phyloP scores from a whole-genome alignment of 2,113 vertebrate species.

The Tichodroma muraria region DNA sequence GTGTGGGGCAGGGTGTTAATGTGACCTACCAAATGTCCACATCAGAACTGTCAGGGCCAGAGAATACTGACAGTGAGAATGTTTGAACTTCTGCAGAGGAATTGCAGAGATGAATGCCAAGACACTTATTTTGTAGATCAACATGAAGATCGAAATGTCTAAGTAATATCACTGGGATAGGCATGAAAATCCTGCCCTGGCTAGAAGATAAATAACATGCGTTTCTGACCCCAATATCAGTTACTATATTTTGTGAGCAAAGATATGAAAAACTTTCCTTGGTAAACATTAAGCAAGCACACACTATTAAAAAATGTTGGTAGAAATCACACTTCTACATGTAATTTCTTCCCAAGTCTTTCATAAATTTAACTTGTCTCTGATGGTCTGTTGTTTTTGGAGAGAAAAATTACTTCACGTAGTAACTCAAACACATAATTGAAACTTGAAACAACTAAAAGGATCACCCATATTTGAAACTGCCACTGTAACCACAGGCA shows the following conservation, averaged over 20 bases:
- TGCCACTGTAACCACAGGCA: neutral
- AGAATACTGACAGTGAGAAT: neutral
- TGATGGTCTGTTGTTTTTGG: neutral
- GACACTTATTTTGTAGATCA: neutral
- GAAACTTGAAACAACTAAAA: neutral
- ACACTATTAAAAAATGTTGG: neutral
- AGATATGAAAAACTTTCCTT: neutral
- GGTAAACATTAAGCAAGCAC: neutral
- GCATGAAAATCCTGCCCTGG: neutral
- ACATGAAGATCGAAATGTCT: neutral
- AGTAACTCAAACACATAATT: neutral
- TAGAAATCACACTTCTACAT: neutral
- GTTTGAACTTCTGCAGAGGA: neutral
- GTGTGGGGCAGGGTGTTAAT: neutral
- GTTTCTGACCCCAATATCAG: neutral
- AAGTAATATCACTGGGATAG: neutral
- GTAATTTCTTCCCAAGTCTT: neutral
- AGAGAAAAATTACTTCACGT: neutral
- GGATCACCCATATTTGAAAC: neutral
- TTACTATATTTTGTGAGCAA: neutral
- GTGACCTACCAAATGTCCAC: neutral
- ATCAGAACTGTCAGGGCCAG: neutral
- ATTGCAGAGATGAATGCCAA: neutral
- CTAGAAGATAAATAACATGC: neutral
- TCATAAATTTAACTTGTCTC: neutral